Conservation (phyloP, 1,140 invertebrate species). For the Vanessa tameamea region DNA sequence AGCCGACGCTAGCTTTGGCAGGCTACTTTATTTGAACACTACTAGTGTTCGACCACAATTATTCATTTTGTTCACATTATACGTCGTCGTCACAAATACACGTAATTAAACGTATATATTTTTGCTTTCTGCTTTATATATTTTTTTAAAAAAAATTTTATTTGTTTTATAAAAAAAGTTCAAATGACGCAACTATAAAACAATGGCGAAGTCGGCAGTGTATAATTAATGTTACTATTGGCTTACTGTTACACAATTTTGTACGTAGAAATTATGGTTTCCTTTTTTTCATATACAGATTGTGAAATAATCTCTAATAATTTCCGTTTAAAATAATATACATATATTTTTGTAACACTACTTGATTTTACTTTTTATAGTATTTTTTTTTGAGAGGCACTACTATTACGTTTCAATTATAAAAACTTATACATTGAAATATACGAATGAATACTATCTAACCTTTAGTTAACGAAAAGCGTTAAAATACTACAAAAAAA, state of each 20-base stretch:
- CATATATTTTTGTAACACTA: too few relatives aligned
- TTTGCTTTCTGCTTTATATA: background rate
- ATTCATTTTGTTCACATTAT: background rate
- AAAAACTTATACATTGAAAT: too few relatives aligned
- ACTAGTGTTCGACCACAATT: conserved; percentile 13
- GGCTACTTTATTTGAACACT: conserved; percentile 31
- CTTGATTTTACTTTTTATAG: too few relatives aligned
- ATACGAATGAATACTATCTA: too few relatives aligned
- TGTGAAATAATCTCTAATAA: too few relatives aligned
- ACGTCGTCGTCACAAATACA: background rate
- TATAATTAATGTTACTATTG: background rate
- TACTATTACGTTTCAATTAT: too few relatives aligned
- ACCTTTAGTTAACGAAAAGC: too few relatives aligned
- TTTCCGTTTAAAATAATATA: too few relatives aligned
- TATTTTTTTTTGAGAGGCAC: too few relatives aligned
- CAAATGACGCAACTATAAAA: background rate
- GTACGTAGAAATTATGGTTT: background rate
- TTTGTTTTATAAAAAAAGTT: background rate
- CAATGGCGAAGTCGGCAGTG: conserved; percentile 2
- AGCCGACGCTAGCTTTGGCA: conserved; percentile 51
- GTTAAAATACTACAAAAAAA: too few relatives aligned
- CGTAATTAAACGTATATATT: background rate
- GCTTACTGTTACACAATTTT: background rate
- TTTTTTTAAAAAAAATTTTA: background rate
- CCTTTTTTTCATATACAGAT: background rate